These are phyloP conservation scores for Acronicta alni DNA, from an alignment of 2,888 invertebrate species.

Conservation along the genomic window DNA sequence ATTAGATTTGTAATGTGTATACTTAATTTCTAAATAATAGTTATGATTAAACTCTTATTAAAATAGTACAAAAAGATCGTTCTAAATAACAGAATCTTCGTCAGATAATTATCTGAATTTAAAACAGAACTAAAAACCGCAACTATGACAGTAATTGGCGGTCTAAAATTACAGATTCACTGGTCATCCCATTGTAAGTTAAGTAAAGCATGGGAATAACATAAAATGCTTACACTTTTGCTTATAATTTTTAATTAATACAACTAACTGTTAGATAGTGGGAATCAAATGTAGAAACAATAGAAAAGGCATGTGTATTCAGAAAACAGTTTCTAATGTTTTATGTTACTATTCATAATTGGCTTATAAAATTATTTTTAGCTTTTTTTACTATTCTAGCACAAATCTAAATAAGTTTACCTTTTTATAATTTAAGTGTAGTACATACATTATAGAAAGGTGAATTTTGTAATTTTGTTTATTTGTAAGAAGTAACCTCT, in stretches of 20 bases:
- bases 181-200: constrained; percentile 75
- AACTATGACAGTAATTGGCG: constrained; percentile 45
- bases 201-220: constrained; percentile 84
- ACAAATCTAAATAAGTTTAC: too few relatives aligned
- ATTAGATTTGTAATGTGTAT: neutral
- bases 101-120: constrained; percentile 28
- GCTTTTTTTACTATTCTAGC: too few relatives aligned
- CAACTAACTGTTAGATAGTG: constrained; percentile 82
- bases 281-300: constrained; percentile 77
- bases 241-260: constrained; percentile 82
- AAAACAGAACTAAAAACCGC: constrained; percentile 28
- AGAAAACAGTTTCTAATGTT: constrained; percentile 78
- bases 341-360: constrained; percentile 60
- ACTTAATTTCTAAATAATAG: constrained; percentile 3
- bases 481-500: too few relatives aligned
- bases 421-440: too few relatives aligned
- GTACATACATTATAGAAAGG: too few relatives aligned
- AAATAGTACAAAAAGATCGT: constrained; percentile 6
- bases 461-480: too few relatives aligned
- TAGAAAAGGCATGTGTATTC: constrained; percentile 71
- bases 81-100: neutral
- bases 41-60: neutral
- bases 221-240: constrained; percentile 71
- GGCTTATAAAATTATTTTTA: constrained; percentile 45
- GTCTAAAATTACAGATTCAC: constrained; percentile 66